Base-by-base conservation (phyloP, 2,888 invertebrate species). In the Cecidostiba fungosa region DNA sequence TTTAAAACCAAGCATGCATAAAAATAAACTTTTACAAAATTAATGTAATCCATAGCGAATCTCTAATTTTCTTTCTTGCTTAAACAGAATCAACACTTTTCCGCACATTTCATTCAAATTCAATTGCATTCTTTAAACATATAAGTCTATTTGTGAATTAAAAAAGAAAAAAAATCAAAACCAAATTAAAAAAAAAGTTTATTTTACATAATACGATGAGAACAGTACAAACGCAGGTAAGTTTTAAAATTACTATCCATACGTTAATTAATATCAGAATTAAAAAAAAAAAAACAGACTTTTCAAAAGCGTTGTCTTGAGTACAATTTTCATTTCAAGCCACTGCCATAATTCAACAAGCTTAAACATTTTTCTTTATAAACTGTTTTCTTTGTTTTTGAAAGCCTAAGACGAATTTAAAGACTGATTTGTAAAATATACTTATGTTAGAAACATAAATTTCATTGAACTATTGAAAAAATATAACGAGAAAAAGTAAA, bases 121-220 rank as follows among this genome's bases (percentile, higher is more conserved):
- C 50, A 82, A 78, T 76, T 47, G 32, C 69, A 79, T 76, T 76
- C 70, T 54, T 78, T 76, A 74, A 43, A 72, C 43, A 76, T 39
- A 43, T 6, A 74, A 43, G 76, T 19, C 19, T 84, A 76, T 76
- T 19, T 76, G 23, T 80, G 12, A 54, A 70, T 84, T 43, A 69
- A 23, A 70, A 79, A 83, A 66, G 77, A 84, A 83, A 78, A n/a
- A 85, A 77, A n/a, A 23, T 80, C 69, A 70, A 77, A 84, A 81
- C 74, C 73, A 84, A 84, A 85, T 85, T 81, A 76, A 85, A 81
- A 84, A n/a, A 36, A 87, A 85, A 84, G 50, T 86, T 87, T 86
- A 86, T 86, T 87, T 81, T 86, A 87, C 77, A 87, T 82, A 79
- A 77, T 86, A 86, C 77, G 73, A 84, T 78, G 82, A 62, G 83